These are phyloP conservation scores for Gymnoscelis rufifasciata DNA, from an alignment of 2,888 invertebrate species.

Conservation along the genomic window DNA sequence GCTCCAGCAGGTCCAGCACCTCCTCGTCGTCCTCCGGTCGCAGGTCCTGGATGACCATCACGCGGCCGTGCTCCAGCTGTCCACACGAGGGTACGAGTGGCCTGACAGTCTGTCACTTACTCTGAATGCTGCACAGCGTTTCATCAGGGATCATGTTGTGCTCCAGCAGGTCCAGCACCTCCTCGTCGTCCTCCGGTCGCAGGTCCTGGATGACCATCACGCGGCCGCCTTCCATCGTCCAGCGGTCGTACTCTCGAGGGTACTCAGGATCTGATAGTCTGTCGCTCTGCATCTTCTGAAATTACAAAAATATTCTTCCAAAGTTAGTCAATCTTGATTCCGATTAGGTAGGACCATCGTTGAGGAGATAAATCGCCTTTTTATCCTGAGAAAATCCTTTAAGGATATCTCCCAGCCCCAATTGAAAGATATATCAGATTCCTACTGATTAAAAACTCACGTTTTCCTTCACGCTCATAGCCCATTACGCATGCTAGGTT, in stretches of 20 bases:
- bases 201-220: constrained; percentile 55
- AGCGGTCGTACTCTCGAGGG: constrained; percentile 46
- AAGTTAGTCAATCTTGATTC: no score
- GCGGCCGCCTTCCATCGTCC: constrained; percentile 39
- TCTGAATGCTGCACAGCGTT: constrained; percentile 37
- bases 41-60: constrained; percentile 55
- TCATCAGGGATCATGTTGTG: constrained; percentile 50
- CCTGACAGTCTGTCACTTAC: no score
- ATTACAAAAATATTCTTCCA: neutral
- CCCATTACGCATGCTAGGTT: no score
- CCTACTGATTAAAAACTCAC: no score
- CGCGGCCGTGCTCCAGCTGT: constrained; percentile 41
- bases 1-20: constrained; percentile 42
- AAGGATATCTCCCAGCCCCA: no score
- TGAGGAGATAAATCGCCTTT: no score
- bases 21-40: constrained; percentile 52
- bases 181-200: constrained; percentile 51
- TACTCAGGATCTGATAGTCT: constrained; percentile 42
- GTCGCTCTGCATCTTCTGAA: constrained; percentile 33
- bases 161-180: constrained; percentile 42
- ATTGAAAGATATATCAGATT: no score
- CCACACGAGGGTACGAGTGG: constrained; percentile 45
- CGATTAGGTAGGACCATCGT: no score
- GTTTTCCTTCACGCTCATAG: no score
- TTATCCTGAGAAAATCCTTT: no score